Conservation (phyloP, 2,888 invertebrate genomes). For the Drosophila nr. medialis region DNA sequence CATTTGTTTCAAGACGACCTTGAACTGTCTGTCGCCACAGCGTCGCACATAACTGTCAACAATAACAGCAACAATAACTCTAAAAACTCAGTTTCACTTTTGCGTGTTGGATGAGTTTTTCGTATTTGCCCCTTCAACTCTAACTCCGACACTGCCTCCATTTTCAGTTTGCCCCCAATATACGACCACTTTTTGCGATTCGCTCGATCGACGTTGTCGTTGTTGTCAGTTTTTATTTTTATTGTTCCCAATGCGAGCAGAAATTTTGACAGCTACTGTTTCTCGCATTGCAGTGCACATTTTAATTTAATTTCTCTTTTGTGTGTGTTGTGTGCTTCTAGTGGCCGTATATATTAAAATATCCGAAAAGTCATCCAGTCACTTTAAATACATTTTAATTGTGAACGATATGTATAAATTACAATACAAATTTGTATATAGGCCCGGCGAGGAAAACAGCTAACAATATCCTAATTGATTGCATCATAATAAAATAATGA, state of each 20-base stretch:
- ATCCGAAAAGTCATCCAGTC: not conserved
- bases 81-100: slow-evolving; percentile 67
- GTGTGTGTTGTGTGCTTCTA: not conserved
- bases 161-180: slow-evolving; percentile 16
- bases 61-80: slow-evolving; percentile 22
- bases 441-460: no score
- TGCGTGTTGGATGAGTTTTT: slow-evolving; percentile 32
- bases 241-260: slow-evolving; percentile 25
- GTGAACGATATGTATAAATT: not conserved
- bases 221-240: slow-evolving; percentile 33
- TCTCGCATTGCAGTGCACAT: slow-evolving; percentile 1
- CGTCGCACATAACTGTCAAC: slow-evolving; percentile 57
- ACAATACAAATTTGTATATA: not conserved
- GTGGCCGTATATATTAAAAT: not conserved
- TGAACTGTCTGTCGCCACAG: slow-evolving; percentile 67
- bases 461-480: not conserved
- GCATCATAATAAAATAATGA: not conserved
- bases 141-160: slow-evolving; percentile 6
- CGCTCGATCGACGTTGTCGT: slow-evolving; percentile 20
- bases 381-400: not conserved
- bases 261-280: slow-evolving; percentile 8
- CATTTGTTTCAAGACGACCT: slow-evolving; percentile 47
- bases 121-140: slow-evolving; percentile 5
- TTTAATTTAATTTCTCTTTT: slow-evolving; percentile 9
- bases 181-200: slow-evolving; percentile 38